These are phyloP conservation scores for Emydura subglobosa DNA, from an alignment of 2,113 vertebrate species.

Conservation along the genomic window DNA sequence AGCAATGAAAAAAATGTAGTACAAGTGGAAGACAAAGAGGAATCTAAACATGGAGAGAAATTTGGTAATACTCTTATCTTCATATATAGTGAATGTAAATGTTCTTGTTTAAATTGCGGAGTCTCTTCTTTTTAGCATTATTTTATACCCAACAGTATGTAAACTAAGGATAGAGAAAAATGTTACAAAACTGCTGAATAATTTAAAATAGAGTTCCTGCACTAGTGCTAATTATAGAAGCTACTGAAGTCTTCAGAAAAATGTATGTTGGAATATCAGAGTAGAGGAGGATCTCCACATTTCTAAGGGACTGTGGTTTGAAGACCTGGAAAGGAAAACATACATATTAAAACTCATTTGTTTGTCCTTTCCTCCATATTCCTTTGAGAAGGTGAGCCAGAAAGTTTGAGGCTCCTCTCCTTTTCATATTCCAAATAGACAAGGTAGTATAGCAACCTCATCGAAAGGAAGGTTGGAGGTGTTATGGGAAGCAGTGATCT, in stretches of 20 bases:
- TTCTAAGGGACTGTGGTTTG: not conserved
- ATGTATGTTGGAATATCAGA: not conserved
- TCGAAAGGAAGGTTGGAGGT: not conserved
- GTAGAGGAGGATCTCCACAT: not conserved
- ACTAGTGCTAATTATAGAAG: not conserved
- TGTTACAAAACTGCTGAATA: not conserved
- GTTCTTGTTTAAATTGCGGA: not conserved
- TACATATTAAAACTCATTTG: not conserved
- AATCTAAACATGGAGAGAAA: constrained; percentile 58
- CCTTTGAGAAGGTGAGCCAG: not conserved
- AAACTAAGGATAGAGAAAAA: not conserved
- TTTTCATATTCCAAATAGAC: not conserved
- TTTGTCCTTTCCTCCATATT: not conserved
- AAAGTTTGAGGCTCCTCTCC: not conserved
- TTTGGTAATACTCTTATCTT: constrained; percentile 69
- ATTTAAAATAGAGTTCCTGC: not conserved
- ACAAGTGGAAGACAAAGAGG: constrained; percentile 45
- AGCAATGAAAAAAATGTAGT: constrained; percentile 42
- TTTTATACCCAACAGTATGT: not conserved
- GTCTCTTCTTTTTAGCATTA: not conserved
- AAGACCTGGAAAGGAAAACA: not conserved
- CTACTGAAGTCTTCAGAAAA: not conserved
- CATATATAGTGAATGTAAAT: fast-evolving
- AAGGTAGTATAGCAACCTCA: not conserved
- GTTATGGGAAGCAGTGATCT: not conserved